Percentiles rank a stretch among this genome's conserved stretches.
phyloP scores from a whole-genome alignment of 1,140 invertebrate species.

The Drosophila santomea region DNA sequence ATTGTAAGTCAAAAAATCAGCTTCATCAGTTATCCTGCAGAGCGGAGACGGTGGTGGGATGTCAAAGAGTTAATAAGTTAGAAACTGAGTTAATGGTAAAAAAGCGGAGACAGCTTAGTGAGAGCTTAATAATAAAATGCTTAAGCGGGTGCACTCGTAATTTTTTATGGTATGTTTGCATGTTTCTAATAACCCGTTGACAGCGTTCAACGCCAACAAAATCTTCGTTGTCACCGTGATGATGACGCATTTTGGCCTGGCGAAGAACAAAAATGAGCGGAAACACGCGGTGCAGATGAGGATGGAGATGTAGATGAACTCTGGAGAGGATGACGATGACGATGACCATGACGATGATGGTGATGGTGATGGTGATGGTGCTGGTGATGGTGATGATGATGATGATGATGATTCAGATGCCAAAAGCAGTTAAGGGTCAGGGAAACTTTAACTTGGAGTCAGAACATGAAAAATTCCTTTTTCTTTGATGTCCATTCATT shows the following conservation, averaged over 20 bases:
- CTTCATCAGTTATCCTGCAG: no score
- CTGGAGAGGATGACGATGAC: conserved; percentile 2
- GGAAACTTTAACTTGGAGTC: conserved; percentile 14
- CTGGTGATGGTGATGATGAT: not conserved
- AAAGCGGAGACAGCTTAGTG: conserved; percentile 11
- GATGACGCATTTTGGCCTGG: conserved; percentile 33
- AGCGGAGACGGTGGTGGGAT: no score
- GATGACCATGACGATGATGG: not conserved
- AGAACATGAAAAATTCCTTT: conserved; percentile 46
- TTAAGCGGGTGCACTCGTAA: conserved; percentile 38
- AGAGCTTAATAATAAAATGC: conserved; percentile 63
- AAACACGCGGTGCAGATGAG: not conserved
- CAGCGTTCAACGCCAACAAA: not conserved
- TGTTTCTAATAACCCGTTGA: conserved; percentile 32
- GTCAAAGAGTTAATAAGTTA: no score
- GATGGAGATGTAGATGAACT: not conserved
- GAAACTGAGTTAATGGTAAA: not conserved
- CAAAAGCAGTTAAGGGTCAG: conserved; percentile 1
- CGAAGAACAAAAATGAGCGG: not conserved
- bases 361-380: no score
- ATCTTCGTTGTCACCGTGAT: conserved; percentile 5
- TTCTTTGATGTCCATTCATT: conserved; percentile 11
- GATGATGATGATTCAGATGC: conserved; percentile 11
- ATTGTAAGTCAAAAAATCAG: no score
- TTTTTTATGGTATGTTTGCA: conserved; percentile 32